Evolutionary conservation across 1,140 invertebrate species (phyloP).

Genomic region (Rhagoletis zephyria): DNA sequence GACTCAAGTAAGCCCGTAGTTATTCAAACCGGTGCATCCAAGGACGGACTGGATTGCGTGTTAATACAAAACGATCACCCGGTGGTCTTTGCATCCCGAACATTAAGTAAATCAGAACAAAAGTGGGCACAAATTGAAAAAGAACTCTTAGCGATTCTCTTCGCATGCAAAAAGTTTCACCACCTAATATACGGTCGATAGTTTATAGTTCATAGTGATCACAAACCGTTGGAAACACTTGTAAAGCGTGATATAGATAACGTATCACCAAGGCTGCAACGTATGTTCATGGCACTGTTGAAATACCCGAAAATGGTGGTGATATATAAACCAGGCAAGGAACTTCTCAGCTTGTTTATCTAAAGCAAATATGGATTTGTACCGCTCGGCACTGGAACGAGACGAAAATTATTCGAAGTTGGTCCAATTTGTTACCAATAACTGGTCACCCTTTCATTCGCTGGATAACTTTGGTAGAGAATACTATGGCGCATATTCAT

Average conservation of each 20-base stretch:
- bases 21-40: constrained; percentile 53
- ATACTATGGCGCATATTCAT: background rate
- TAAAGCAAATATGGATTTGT: constrained; percentile 41
- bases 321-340: constrained; percentile 63
- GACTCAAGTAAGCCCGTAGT: constrained; percentile 54
- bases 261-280: constrained; percentile 67
- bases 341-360: constrained; percentile 55
- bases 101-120: constrained; percentile 21
- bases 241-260: constrained; percentile 67
- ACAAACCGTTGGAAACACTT: constrained; percentile 71
- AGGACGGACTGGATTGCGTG: constrained; percentile 57
- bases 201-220: background rate
- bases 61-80: constrained; percentile 53
- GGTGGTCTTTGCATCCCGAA: constrained; percentile 11
- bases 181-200: constrained; percentile 60
- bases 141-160: constrained; percentile 56
- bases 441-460: constrained; percentile 31
- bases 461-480: constrained; percentile 12
- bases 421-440: background rate
- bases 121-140: no score
- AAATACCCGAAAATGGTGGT: constrained; percentile 64
- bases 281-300: constrained; percentile 61
- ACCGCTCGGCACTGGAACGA: background rate
- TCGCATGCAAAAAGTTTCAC: constrained; percentile 56
- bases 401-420: constrained; percentile 36